These are phyloP conservation scores for Panzeria rudis DNA, from an alignment of 2,888 invertebrate species.

Conservation along the genomic window DNA sequence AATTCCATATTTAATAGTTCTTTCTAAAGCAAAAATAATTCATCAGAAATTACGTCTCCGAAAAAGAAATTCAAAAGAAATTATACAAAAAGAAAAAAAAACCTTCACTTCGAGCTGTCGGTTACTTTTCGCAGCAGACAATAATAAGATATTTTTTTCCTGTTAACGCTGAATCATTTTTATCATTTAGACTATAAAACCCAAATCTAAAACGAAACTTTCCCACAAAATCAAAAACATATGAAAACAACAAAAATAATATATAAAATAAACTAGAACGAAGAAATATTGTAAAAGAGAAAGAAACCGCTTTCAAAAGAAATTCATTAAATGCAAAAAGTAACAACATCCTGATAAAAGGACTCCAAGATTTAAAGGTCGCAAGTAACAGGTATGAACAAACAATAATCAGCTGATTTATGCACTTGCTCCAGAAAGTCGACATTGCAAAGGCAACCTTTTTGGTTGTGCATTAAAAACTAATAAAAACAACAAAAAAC, in stretches of 20 bases:
- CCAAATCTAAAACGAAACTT: conserved; percentile 56
- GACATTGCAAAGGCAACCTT: conserved; percentile 14
- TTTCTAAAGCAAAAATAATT: conserved; percentile 5
- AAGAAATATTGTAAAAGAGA: conserved; percentile 16
- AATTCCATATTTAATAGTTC: not conserved
- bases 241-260: not conserved
- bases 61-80: not conserved
- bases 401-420: conserved; percentile 70
- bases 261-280: conserved; percentile 16
- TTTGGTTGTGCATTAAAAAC: conserved; percentile 54
- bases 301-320: conserved; percentile 66
- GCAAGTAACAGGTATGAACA: conserved; percentile 54
- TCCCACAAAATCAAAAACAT: conserved; percentile 60
- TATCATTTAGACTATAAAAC: conserved; percentile 52
- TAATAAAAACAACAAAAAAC: conserved; percentile 51
- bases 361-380: conserved; percentile 50
- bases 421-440: conserved; percentile 59
- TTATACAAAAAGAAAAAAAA: not conserved
- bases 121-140: not conserved
- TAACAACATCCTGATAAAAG: conserved; percentile 58
- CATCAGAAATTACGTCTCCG: conserved; percentile 19
- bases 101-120: not conserved
- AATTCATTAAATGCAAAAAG: conserved; percentile 60
- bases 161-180: conserved; percentile 61
- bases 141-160: conserved; percentile 2